Evolutionary conservation across 2,888 invertebrate species (phyloP).

Genomic region (Pachydiplax longipennis): DNA sequence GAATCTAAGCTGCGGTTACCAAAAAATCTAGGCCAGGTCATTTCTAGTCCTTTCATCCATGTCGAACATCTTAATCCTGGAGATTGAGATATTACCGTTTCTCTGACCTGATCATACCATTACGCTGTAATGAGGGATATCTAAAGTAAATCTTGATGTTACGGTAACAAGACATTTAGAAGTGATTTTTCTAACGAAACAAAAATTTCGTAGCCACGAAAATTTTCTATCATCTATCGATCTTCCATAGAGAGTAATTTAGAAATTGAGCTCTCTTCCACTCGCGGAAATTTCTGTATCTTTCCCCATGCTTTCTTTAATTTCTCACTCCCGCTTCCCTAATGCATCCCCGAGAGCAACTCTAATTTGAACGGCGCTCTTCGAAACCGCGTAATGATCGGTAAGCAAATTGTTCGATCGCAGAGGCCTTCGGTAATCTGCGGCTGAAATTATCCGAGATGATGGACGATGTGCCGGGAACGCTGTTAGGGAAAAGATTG

Average conservation of each 20-base stretch:
- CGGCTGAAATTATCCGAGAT: neutral
- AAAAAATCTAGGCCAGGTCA: too few species aligned
- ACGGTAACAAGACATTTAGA: too few species aligned
- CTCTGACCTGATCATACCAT: too few species aligned
- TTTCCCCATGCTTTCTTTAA: neutral
- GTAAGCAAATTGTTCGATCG: conserved; percentile 15
- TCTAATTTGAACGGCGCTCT: too few species aligned
- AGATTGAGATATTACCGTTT: too few species aligned
- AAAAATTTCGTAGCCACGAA: neutral
- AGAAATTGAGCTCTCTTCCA: neutral
- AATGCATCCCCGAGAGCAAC: neutral
- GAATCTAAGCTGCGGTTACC: too few species aligned
- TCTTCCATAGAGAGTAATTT: neutral
- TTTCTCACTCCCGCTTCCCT: neutral
- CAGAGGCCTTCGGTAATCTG: neutral
- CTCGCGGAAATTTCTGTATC: neutral
- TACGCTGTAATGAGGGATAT: too few species aligned
- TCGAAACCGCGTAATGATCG: neutral
- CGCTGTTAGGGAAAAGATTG: neutral
- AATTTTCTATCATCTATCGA: neutral
- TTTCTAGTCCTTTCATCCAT: too few species aligned
- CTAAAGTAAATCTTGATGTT: too few species aligned
- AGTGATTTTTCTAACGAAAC: neutral
- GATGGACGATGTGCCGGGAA: neutral
- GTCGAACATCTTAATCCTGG: too few species aligned